Percentiles rank a stretch among this genome's conserved stretches.
phyloP scores from a whole-genome alignment of 2,797 vertebrate genomes.

The Gallinago nigripennis region DNA sequence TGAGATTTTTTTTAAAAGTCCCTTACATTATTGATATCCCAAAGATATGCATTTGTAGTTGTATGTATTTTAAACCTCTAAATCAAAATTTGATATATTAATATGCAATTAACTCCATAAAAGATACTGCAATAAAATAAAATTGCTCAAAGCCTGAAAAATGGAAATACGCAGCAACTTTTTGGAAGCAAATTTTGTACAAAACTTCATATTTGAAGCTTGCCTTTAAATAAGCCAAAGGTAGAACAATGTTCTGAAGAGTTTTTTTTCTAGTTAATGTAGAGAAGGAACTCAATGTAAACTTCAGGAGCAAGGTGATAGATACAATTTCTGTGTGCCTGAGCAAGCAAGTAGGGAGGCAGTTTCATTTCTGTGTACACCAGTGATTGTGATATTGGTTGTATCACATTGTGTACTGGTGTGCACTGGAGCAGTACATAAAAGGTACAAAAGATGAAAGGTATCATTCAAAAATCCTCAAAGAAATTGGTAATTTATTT shows the following conservation, averaged over 20 bases:
- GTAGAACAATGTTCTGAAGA: background rate
- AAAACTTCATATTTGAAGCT: background rate
- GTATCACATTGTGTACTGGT: background rate
- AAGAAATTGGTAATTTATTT: background rate
- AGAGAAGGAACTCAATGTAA: background rate
- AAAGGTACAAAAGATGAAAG: background rate
- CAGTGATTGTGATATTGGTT: background rate
- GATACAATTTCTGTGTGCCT: background rate
- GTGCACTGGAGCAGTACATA: background rate
- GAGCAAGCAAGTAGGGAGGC: background rate
- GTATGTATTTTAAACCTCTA: background rate
- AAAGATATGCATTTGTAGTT: background rate
- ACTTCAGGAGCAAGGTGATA: background rate
- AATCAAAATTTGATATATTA: background rate
- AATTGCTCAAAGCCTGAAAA: background rate
- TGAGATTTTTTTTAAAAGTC: rapidly evolving
- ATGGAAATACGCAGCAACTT: background rate
- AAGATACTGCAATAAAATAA: background rate
- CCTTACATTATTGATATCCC: background rate
- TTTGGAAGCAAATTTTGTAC: background rate
- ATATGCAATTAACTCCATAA: background rate
- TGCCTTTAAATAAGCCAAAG: background rate
- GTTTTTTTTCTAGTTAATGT: background rate
- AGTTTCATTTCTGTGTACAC: background rate
- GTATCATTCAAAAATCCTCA: background rate